Evolutionary conservation across 2,797 vertebrate species (phyloP).

Genomic region (Argyrosomus regius): DNA sequence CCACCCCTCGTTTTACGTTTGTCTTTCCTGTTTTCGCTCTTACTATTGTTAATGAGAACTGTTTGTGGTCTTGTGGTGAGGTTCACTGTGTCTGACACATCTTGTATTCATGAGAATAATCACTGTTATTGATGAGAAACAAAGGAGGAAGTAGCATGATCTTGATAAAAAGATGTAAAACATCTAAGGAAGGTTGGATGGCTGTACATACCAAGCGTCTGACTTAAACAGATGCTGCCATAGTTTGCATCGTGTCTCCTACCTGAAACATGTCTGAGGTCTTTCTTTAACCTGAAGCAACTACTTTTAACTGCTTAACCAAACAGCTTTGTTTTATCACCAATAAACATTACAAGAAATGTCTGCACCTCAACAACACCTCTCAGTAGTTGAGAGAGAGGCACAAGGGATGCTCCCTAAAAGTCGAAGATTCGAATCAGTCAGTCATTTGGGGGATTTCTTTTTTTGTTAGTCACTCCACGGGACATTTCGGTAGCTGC

Average conservation of each 20-base stretch:
- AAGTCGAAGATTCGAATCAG: no score
- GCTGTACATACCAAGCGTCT: not conserved
- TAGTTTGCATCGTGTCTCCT: not conserved
- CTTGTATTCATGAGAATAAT: not conserved
- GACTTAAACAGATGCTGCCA: no score
- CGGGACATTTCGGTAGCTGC: no score
- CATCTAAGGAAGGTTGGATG: not conserved
- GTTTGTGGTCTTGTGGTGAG: not conserved
- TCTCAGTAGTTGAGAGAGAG: no score
- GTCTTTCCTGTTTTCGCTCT: not conserved
- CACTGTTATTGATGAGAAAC: not conserved
- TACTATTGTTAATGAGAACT: not conserved
- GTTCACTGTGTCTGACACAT: not conserved
- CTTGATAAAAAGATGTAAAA: not conserved
- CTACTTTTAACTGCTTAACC: no score
- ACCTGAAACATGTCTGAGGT: not conserved
- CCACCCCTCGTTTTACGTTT: not conserved
- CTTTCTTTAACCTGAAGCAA: not conserved
- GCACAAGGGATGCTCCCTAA: no score
- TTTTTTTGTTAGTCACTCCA: no score
- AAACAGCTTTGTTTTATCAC: no score
- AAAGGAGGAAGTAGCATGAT: not conserved
- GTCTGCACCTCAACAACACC: no score
- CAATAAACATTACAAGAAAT: no score
- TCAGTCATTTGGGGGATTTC: no score